These are phyloP conservation scores for Holocentrus rufus DNA, from an alignment of 2,797 vertebrate genomes.

Conservation along the genomic window DNA sequence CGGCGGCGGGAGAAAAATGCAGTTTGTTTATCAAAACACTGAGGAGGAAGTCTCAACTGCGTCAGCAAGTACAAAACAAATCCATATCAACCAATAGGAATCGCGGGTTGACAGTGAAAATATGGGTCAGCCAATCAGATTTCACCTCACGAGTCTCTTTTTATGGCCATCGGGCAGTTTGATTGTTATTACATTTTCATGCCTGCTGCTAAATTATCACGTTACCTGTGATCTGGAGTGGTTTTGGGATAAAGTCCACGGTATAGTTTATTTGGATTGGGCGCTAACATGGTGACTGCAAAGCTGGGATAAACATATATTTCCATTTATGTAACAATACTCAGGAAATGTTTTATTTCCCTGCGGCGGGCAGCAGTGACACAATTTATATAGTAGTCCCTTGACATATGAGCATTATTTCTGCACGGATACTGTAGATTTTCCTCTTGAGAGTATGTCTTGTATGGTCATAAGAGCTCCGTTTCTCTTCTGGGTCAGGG, in stretches of 20 bases:
- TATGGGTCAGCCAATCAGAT: slow-evolving; percentile 82
- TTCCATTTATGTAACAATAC: neutral
- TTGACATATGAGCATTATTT: slow-evolving; percentile 11
- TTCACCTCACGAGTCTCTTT: slow-evolving; percentile 41
- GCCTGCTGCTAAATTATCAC: slow-evolving; percentile 20
- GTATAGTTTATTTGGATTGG: too few species aligned
- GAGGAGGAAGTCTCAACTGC: slow-evolving; percentile 71
- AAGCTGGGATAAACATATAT: neutral
- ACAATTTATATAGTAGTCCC: slow-evolving; percentile 25
- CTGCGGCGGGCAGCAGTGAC: neutral
- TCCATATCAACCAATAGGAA: slow-evolving; percentile 72
- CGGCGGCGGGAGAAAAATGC: slow-evolving; percentile 54
- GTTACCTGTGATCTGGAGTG: neutral
- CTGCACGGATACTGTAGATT: neutral
- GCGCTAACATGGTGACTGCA: too few species aligned
- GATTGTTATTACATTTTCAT: slow-evolving; percentile 33
- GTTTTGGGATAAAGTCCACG: neutral
- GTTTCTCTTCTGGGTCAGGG: slow-evolving; percentile 20
- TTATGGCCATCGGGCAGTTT: slow-evolving; percentile 51
- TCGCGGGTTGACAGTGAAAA: slow-evolving; percentile 43
- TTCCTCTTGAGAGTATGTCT: neutral
- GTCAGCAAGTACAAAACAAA: slow-evolving; percentile 77
- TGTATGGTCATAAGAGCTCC: slow-evolving; percentile 22
- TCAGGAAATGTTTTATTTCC: neutral
- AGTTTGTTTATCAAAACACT: slow-evolving; percentile 82